phyloP scores from a whole-genome alignment of 1,140 invertebrate genomes.

The Bicyclus anynana region DNA sequence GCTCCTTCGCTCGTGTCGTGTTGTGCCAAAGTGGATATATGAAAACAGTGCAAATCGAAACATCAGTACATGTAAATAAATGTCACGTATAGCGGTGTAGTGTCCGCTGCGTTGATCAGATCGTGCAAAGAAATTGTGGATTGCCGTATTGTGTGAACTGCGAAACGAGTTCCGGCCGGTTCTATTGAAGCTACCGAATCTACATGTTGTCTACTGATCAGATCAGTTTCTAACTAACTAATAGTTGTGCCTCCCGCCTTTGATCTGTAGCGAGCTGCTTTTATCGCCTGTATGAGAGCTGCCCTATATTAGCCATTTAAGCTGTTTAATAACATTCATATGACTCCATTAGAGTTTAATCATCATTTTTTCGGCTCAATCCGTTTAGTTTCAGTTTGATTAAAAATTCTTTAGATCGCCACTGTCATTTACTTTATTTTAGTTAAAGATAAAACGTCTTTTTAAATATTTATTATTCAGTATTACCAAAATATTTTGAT shows the following conservation, averaged over 20 bases:
- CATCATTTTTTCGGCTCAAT: too few species aligned
- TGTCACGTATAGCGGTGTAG: slow-evolving; percentile 52
- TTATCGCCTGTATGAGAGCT: slow-evolving; percentile 24
- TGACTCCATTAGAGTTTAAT: too few species aligned
- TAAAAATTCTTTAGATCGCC: too few species aligned
- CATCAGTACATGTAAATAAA: slow-evolving; percentile 60
- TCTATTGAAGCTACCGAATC: slow-evolving; percentile 46
- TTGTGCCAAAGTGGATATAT: slow-evolving; percentile 62
- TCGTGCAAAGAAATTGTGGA: slow-evolving; percentile 51
- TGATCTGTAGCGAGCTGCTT: slow-evolving; percentile 44
- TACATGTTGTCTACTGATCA: slow-evolving; percentile 35
- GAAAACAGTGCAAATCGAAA: slow-evolving; percentile 43
- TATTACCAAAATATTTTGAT: not conserved
- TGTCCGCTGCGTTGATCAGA: slow-evolving; percentile 47
- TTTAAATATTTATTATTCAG: too few species aligned
- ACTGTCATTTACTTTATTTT: too few species aligned
- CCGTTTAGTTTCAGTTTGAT: too few species aligned
- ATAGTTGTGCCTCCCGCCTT: slow-evolving; percentile 21
- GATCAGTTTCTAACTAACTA: slow-evolving; percentile 9
- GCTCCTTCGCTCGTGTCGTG: slow-evolving; percentile 52
- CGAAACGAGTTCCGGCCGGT: slow-evolving; percentile 53
- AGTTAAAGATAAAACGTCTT: too few species aligned
- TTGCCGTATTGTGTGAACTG: slow-evolving; percentile 46
- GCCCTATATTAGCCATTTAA: slow-evolving; percentile 23
- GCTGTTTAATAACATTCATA: too few species aligned